phyloP scores from a whole-genome alignment of 92 coral and sea anemone species.

The Nematostella vectensis region DNA sequence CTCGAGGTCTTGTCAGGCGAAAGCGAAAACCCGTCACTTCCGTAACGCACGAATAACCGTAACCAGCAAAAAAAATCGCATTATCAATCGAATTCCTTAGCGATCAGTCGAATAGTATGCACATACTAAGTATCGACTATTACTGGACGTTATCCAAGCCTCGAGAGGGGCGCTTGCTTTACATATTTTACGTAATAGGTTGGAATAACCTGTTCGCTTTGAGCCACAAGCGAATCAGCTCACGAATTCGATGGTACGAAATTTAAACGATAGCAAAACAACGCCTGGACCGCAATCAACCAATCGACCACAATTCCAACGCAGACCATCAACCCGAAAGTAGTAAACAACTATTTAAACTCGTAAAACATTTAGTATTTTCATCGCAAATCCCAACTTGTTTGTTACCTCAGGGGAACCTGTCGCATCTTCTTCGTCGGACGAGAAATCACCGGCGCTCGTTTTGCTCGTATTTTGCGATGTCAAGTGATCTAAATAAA shows the following conservation, averaged over 20 bases:
- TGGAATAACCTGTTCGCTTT: background rate
- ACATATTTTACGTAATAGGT: background rate
- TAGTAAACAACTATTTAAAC: background rate
- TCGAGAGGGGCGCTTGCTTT: background rate
- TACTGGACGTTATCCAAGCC: background rate
- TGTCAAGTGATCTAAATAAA: slow-evolving; percentile 72
- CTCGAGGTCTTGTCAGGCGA: background rate
- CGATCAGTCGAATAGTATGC: too few species aligned
- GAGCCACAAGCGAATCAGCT: background rate
- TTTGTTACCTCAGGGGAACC: slow-evolving; percentile 28
- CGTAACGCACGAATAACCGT: too few species aligned
- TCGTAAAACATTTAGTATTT: background rate
- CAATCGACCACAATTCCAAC: background rate
- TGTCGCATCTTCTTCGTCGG: slow-evolving; percentile 72
- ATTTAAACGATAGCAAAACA: background rate
- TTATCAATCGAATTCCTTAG: too few species aligned
- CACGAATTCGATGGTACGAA: background rate
- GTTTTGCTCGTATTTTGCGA: slow-evolving; percentile 38
- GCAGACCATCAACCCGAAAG: background rate
- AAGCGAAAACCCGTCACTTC: too few species aligned
- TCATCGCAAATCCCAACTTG: background rate
- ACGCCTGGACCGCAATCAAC: background rate
- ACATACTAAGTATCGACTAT: too few species aligned
- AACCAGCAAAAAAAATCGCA: too few species aligned
- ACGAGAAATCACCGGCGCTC: slow-evolving; percentile 35